A percentile compares a stretch with the other conserved stretches of the same genome.
Conservation (phyloP, 2,113 vertebrate genomes). For the Saguinus imperator region DNA sequence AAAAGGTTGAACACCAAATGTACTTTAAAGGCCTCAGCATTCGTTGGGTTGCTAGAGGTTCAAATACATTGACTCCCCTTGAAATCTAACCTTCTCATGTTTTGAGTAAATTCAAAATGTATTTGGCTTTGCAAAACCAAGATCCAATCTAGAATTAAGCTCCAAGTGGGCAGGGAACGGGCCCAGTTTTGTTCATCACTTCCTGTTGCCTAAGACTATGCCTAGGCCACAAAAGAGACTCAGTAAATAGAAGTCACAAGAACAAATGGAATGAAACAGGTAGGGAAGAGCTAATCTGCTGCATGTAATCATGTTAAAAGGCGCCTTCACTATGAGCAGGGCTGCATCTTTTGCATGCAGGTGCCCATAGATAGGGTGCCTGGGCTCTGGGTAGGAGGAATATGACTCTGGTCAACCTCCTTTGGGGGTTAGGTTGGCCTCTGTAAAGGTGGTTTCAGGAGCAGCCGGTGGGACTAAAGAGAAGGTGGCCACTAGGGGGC, state of each 20-base stretch:
- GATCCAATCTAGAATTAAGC: not conserved
- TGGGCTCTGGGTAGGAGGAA: not conserved
- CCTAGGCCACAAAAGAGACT: not conserved
- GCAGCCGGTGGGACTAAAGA: not conserved
- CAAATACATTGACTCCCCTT: not conserved
- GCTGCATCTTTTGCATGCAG: not conserved
- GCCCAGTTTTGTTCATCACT: not conserved
- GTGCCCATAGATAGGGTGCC: not conserved
- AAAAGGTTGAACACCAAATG: not conserved
- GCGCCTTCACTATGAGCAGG: not conserved
- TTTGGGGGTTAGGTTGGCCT: not conserved
- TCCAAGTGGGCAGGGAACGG: not conserved
- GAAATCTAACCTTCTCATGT: not conserved
- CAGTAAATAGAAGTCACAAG: not conserved
- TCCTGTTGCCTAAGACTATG: not conserved
- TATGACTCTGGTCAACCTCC: fast-evolving
- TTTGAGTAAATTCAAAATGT: not conserved
- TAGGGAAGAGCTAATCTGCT: not conserved
- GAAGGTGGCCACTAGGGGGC: not conserved
- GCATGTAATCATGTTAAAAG: not conserved
- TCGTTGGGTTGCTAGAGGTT: not conserved
- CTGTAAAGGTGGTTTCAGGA: not conserved
- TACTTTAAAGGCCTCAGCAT: not conserved
- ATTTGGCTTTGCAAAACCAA: not conserved
- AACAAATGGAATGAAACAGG: not conserved